Conservation (phyloP, 2,888 invertebrate species). For the Cerceris ruficornis region DNA sequence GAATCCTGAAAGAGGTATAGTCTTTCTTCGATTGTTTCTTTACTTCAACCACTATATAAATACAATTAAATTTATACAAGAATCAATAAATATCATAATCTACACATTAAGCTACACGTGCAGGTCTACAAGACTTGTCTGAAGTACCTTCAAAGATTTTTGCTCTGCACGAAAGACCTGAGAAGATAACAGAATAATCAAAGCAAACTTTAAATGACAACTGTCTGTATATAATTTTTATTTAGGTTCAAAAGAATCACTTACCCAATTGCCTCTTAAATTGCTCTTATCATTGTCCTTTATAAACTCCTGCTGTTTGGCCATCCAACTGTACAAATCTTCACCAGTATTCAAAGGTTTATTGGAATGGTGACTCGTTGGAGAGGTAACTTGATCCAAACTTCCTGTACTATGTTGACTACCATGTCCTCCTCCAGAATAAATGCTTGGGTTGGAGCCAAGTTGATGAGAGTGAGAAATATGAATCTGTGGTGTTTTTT, state of each 20-base stretch:
- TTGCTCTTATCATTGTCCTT: constrained; percentile 80
- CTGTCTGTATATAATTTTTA: background rate
- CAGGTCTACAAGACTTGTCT: constrained; percentile 32
- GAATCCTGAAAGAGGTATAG: constrained; percentile 75
- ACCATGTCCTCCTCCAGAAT: constrained; percentile 79
- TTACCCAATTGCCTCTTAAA: constrained; percentile 80
- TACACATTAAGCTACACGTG: constrained; percentile 10
- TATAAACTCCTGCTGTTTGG: constrained; percentile 89
- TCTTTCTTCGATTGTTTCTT: background rate
- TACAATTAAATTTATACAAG: background rate
- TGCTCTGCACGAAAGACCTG: constrained; percentile 80
- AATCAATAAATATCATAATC: background rate
- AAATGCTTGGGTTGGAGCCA: constrained; percentile 87
- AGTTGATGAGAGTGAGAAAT: constrained; percentile 81
- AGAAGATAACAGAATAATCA: constrained; percentile 34
- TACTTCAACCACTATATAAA: background rate
- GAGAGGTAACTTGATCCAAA: constrained; percentile 80
- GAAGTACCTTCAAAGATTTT: constrained; percentile 77
- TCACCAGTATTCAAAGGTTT: constrained; percentile 87
- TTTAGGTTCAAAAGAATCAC: constrained; percentile 19
- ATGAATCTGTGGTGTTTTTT: constrained; percentile 82
- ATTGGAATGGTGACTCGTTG: constrained; percentile 83
- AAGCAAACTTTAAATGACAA: constrained; percentile 9
- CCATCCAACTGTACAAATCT: constrained; percentile 98
- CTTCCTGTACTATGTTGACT: constrained; percentile 81